phyloP scores from a whole-genome alignment of 2,797 vertebrate species.

The Onychomys torridus region DNA sequence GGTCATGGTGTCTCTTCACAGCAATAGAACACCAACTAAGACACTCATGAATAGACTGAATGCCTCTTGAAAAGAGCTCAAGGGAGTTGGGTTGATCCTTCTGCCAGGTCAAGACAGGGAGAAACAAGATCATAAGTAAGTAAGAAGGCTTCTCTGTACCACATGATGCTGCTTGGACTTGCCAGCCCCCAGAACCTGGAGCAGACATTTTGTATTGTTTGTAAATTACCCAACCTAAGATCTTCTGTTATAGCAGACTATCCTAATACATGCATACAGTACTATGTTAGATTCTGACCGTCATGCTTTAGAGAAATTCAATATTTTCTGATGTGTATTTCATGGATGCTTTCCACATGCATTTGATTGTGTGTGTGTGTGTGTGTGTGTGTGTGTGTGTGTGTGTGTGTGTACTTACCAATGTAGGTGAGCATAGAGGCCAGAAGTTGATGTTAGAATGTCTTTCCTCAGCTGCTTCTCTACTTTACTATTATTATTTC shows the following conservation, averaged over 20 bases:
- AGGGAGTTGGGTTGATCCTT: not conserved
- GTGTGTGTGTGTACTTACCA: not conserved
- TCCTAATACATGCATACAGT: not conserved
- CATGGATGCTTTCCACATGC: not conserved
- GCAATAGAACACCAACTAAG: not conserved
- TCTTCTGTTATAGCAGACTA: not conserved
- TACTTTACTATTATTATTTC: not conserved
- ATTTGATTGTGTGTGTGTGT: not conserved
- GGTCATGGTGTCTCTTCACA: not conserved
- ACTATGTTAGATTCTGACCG: not conserved
- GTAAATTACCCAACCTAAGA: not conserved
- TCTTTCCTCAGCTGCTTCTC: not conserved
- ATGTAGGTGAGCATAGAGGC: too few relatives aligned
- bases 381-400: not conserved
- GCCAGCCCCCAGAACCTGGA: not conserved
- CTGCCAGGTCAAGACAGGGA: not conserved
- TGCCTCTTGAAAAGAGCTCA: not conserved
- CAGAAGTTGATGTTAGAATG: not conserved
- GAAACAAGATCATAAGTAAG: not conserved
- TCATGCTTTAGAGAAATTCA: conserved; percentile 8
- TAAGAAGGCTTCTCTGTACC: not conserved
- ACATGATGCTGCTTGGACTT: not conserved
- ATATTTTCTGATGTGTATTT: not conserved
- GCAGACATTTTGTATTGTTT: not conserved
- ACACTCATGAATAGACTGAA: not conserved